Evolutionary conservation across 2,113 vertebrate genomes (phyloP), one percentile per base, ranked within the genome.

Genomic region (Cyphomyrus discorhynchus): DNA sequence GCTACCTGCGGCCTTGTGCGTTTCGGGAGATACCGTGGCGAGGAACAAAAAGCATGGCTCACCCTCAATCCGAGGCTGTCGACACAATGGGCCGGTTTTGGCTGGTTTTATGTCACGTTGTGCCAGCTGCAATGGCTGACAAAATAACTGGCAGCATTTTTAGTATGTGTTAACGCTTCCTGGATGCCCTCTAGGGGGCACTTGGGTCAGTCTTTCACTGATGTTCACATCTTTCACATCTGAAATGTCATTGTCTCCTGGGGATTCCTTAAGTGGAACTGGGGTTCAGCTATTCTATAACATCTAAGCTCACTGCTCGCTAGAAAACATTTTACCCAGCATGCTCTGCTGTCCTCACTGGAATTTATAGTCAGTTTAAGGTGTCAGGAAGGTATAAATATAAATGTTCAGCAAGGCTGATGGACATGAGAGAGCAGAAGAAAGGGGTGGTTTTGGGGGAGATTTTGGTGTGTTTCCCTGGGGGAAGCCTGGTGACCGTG

Each of bases 321-420:
- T 83, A 86, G 53, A 83, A 39, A 11, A 39, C n/a, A 88, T 42
- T 80, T 80, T 88, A n/a, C 87, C 53, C 74, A 49, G 50, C 88
- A 83, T 53, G 35, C 50, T 52, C 49, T 83, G 27, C 66, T 53
- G 45, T 31, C 31, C 52, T 31, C 17, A 27, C 17, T 31, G 27
- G 84, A 86, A 27, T 86, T 47, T 11, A 46, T 50, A 50, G 84
- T 86, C 42, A 56, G 1, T 88, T 24, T 46, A 87, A 58, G 35
- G 70, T 77, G 11, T 39, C 70, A 77, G 11, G 15, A 39, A 77
- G 31, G 10, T 77, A 39, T 74, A 74, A 74, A 17, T 74, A 6
- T 39, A 77, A 77, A 39, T 77, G 70, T 77, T 17, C 27, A 39
- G 35, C 4, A 17, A 77, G 35, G 15, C 35, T 77, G 70, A 19